Conservation (phyloP, 2,888 invertebrate genomes). For the Alloscopus bannaensis region DNA sequence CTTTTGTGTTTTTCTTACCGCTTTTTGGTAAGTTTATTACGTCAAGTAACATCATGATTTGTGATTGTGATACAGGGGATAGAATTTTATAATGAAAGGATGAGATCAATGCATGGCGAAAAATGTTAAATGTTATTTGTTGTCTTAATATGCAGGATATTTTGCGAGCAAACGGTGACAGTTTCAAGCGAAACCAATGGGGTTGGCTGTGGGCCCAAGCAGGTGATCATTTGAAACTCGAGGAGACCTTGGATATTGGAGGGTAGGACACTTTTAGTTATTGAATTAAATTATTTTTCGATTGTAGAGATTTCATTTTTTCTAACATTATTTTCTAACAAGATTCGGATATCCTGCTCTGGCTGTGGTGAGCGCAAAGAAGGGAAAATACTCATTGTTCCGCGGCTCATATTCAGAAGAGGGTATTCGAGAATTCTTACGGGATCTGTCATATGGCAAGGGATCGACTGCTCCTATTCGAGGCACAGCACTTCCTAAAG, state of each 20-base stretch:
- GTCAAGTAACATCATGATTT: too few relatives aligned
- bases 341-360: constrained; percentile 98
- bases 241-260: constrained; percentile 94
- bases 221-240: constrained; percentile 87
- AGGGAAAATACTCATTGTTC: constrained; percentile 96
- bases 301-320: too few relatives aligned
- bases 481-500: constrained; percentile 87
- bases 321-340: background rate
- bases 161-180: constrained; percentile 86
- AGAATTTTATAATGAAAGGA: too few relatives aligned
- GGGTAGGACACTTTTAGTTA: constrained; percentile 75
- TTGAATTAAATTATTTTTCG: too few relatives aligned
- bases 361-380: constrained; percentile 96
- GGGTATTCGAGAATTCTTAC: constrained; percentile 96
- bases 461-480: constrained; percentile 92
- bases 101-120: too few relatives aligned
- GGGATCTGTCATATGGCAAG: constrained; percentile 94
- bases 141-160: constrained; percentile 39
- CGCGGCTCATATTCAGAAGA: constrained; percentile 95
- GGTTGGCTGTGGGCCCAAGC: constrained; percentile 97
- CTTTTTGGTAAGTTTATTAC: too few relatives aligned
- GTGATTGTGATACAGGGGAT: too few relatives aligned
- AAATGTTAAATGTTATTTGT: too few relatives aligned
- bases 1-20: too few relatives aligned
- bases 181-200: constrained; percentile 83